Percentiles rank a stretch among this genome's conserved stretches.
phyloP scores from a whole-genome alignment of 2,888 invertebrate genomes.

The Cotesia congregata region DNA sequence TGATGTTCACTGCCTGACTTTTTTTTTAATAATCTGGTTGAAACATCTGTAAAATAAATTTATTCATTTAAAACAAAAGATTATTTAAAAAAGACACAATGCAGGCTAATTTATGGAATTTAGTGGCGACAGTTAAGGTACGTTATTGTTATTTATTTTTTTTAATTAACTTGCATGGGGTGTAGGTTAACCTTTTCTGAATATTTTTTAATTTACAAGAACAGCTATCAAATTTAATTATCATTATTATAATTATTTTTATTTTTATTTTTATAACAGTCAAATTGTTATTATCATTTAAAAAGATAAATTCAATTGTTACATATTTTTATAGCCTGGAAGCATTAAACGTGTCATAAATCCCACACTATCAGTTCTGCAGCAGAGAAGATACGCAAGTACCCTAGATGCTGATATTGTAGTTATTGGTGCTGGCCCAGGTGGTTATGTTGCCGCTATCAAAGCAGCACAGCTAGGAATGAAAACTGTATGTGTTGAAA shows the following conservation, averaged over 20 bases:
- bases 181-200: constrained; percentile 25
- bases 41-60: constrained; percentile 31
- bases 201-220: constrained; percentile 54
- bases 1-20: constrained; percentile 32
- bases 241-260: neutral
- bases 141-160: constrained; percentile 47
- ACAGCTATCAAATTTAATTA: constrained; percentile 29
- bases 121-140: constrained; percentile 71
- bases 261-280: neutral
- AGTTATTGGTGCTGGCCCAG: constrained; percentile 98
- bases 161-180: constrained; percentile 9
- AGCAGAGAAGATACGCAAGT: constrained; percentile 78
- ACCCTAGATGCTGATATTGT: constrained; percentile 91
- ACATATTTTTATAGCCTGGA: constrained; percentile 58
- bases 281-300: neutral
- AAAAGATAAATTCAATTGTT: no score
- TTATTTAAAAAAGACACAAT: constrained; percentile 53
- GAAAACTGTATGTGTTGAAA: constrained; percentile 98
- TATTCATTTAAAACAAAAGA: neutral
- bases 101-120: constrained; percentile 71
- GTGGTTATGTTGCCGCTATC: constrained; percentile 99
- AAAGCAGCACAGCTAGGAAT: constrained; percentile 98
- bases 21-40: constrained; percentile 41
- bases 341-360: constrained; percentile 63
- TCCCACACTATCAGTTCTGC: constrained; percentile 65